These are phyloP conservation scores for Anisognathus igniventris DNA, from an alignment of 2,797 vertebrate species.

Conservation along the genomic window DNA sequence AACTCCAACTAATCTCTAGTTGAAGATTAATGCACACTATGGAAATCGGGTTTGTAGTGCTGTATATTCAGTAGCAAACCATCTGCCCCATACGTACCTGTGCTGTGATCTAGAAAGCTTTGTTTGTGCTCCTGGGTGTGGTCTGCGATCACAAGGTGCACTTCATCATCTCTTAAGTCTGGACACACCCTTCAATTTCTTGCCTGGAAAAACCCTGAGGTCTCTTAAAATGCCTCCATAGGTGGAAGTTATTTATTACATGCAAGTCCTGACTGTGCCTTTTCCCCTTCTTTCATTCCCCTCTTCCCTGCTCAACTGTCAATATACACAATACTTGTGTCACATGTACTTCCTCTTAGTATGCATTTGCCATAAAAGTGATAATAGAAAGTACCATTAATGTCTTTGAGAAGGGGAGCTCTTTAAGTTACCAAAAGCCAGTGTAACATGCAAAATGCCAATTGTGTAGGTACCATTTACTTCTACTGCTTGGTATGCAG, in stretches of 20 bases:
- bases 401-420: not conserved
- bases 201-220: not conserved
- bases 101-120: not conserved
- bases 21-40: not conserved
- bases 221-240: not conserved
- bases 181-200: not conserved
- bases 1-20: not conserved
- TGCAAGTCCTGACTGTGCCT: not conserved
- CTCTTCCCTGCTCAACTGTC: not conserved
- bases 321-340: not conserved
- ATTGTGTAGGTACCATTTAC: not conserved
- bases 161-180: not conserved
- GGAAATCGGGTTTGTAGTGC: not conserved
- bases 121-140: not conserved
- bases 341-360: not conserved
- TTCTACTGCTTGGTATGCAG: accelerated
- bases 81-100: not conserved
- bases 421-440: not conserved
- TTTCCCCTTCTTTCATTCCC: not conserved
- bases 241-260: not conserved
- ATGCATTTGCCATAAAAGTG: not conserved
- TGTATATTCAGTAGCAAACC: not conserved
- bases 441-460: not conserved
- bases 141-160: not conserved
- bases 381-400: not conserved